Percentiles rank a stretch among this genome's conserved stretches.
Evolutionary conservation across 2,888 invertebrate genomes (phyloP).

Genomic region (Lithophane leautieri): DNA sequence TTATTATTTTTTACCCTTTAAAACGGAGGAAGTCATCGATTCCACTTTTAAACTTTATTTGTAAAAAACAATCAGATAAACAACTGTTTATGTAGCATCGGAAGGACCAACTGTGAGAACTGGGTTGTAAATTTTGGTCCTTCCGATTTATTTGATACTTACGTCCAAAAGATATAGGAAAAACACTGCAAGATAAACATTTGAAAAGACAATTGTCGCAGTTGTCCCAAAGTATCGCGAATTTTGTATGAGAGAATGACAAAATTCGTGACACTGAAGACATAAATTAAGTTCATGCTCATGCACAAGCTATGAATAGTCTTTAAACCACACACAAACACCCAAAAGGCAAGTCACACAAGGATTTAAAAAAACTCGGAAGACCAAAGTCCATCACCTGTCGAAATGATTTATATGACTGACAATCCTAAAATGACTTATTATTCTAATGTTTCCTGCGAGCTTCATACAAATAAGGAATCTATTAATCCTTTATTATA

Average conservation of each 20-base stretch:
- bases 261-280: neutral
- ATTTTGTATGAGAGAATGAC: neutral
- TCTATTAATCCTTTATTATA: constrained; percentile 11
- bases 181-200: too few species aligned
- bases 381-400: neutral
- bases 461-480: constrained; percentile 5
- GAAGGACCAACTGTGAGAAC: constrained; percentile 11
- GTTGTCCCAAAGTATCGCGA: too few species aligned
- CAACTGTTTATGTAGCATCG: constrained; percentile 24
- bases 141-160: neutral
- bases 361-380: neutral
- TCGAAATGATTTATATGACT: constrained; percentile 28
- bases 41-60: constrained; percentile 47
- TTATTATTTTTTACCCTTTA: constrained; percentile 40
- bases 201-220: neutral
- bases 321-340: neutral
- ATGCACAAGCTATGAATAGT: neutral
- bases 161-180: neutral
- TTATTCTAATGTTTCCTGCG: constrained; percentile 22
- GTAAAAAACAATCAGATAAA: constrained; percentile 46
- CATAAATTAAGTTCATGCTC: neutral
- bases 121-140: neutral
- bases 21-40: constrained; percentile 46
- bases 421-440: constrained; percentile 12
- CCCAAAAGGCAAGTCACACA: neutral